Conservation (phyloP, 2,888 invertebrate species). For the Malacosoma neustria region DNA sequence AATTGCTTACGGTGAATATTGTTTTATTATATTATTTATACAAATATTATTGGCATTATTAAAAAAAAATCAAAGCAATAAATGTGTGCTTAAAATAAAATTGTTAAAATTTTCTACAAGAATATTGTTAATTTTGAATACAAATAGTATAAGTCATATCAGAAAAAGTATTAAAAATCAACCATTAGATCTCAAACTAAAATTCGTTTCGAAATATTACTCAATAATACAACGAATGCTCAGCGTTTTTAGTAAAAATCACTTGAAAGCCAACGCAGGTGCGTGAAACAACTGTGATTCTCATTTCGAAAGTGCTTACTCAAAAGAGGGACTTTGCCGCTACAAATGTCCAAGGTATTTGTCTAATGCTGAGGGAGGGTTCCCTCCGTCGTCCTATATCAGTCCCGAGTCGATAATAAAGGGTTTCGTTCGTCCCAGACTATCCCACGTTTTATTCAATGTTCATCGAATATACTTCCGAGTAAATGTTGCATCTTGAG, state of each 20-base stretch:
- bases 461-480: constrained; percentile 40
- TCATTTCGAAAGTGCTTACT: constrained; percentile 8
- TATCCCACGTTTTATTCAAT: constrained; percentile 50
- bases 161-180: no score
- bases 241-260: neutral
- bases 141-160: no score
- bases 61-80: no score
- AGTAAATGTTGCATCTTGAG: constrained; percentile 12
- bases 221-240: neutral
- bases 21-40: no score
- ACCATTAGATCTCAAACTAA: no score
- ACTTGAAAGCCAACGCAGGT: constrained; percentile 4
- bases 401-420: constrained; percentile 47
- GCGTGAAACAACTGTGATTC: constrained; percentile 5
- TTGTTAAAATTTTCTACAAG: no score
- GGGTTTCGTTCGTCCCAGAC: constrained; percentile 28
- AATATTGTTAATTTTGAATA: no score
- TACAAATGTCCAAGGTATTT: constrained; percentile 28
- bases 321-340: constrained; percentile 12
- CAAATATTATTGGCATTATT: no score
- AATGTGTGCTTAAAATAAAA: no score
- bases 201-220: no score
- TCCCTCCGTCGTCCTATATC: constrained; percentile 30
- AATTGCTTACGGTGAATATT: no score
- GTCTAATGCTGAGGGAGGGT: constrained; percentile 27